These are phyloP conservation scores for Hermodice carunculata DNA, from an alignment of 2,888 invertebrate genomes.

Conservation along the genomic window DNA sequence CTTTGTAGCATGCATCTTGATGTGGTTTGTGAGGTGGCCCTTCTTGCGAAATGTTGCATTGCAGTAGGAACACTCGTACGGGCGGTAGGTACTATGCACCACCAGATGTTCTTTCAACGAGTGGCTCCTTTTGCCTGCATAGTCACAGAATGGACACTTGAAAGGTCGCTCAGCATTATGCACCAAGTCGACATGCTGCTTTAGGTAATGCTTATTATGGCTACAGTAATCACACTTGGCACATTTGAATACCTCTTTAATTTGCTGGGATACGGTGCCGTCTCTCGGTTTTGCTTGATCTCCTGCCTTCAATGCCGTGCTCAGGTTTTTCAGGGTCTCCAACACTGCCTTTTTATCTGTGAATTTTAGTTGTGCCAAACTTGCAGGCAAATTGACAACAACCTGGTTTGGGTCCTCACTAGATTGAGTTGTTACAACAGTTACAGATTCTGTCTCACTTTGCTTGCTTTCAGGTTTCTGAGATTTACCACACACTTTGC, in stretches of 20 bases:
- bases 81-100: conserved; percentile 63
- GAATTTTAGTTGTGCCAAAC: no score
- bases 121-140: conserved; percentile 66
- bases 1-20: conserved; percentile 58
- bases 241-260: conserved; percentile 38
- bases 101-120: conserved; percentile 65
- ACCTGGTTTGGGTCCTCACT: no score
- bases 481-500: no score
- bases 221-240: conserved; percentile 63
- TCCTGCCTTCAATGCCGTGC: neutral
- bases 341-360: no score
- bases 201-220: conserved; percentile 64
- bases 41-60: conserved; percentile 67
- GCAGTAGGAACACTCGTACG: conserved; percentile 62
- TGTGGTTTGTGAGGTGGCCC: conserved; percentile 66
- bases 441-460: no score
- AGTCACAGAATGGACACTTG: conserved; percentile 68
- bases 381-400: no score
- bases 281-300: no score
- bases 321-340: conserved; percentile 9
- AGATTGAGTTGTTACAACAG: no score
- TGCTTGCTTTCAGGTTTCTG: no score
- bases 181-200: conserved; percentile 66
- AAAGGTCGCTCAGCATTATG: conserved; percentile 63
- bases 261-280: neutral